Conservation (phyloP, 2,797 vertebrate species). For the Brachyrhaphis roseni region DNA sequence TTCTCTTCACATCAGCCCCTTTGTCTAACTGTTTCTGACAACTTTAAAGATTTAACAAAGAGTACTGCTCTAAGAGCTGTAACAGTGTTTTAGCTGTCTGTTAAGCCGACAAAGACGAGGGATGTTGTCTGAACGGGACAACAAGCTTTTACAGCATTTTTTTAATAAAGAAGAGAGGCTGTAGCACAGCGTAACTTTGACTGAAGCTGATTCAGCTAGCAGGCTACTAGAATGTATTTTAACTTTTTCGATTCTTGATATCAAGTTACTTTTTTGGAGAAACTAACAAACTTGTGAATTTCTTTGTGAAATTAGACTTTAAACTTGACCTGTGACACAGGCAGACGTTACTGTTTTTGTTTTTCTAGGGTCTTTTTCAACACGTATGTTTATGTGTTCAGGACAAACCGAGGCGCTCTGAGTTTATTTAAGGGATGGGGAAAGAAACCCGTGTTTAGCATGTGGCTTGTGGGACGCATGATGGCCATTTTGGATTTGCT, state of each 20-base stretch:
- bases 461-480: constrained; percentile 83
- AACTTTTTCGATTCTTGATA: constrained; percentile 66
- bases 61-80: constrained; percentile 79
- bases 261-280: constrained; percentile 64
- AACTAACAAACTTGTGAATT: constrained; percentile 55
- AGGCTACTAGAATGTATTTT: constrained; percentile 69
- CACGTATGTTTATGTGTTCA: constrained; percentile 38
- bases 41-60: constrained; percentile 81
- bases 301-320: constrained; percentile 58
- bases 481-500: constrained; percentile 82
- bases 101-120: constrained; percentile 55
- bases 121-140: constrained; percentile 54
- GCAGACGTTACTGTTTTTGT: constrained; percentile 32
- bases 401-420: constrained; percentile 27
- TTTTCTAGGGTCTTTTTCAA: constrained; percentile 60
- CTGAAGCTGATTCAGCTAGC: constrained; percentile 69
- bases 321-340: constrained; percentile 57
- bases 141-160: constrained; percentile 56
- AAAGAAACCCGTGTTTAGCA: constrained; percentile 62
- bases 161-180: constrained; percentile 69
- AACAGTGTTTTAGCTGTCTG: constrained; percentile 74
- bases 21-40: constrained; percentile 65
- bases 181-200: constrained; percentile 71
- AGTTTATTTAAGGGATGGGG: constrained; percentile 46
- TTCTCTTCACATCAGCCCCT: constrained; percentile 70